A percentile compares a stretch with the other conserved stretches of the same genome.
These are phyloP conservation scores for Laothoe populi DNA, from an alignment of 2,888 invertebrate genomes.

Conservation along the genomic window DNA sequence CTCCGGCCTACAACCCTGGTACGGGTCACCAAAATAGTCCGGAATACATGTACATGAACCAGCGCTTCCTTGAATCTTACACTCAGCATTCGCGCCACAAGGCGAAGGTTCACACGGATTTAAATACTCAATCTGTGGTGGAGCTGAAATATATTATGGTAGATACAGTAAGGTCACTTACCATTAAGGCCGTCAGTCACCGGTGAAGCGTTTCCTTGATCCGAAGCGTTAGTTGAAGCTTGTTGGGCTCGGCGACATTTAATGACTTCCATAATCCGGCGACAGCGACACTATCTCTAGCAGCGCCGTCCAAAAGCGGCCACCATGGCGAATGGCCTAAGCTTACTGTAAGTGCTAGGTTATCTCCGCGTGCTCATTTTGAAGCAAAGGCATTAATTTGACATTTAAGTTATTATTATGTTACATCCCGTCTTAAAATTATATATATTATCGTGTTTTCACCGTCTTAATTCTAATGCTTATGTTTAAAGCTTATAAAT, in stretches of 20 bases:
- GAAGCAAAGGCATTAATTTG: slow-evolving; percentile 82
- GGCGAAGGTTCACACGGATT: slow-evolving; percentile 87
- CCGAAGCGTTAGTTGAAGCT: slow-evolving; percentile 85
- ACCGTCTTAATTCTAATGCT: slow-evolving; percentile 60
- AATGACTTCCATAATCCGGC: slow-evolving; percentile 74
- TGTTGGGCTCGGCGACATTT: slow-evolving; percentile 78
- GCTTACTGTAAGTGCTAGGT: slow-evolving; percentile 85
- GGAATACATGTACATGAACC: slow-evolving; percentile 89
- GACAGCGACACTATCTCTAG: slow-evolving; percentile 74
- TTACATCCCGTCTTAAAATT: slow-evolving; percentile 72
- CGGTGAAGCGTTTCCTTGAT: slow-evolving; percentile 80
- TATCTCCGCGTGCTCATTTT: slow-evolving; percentile 84
- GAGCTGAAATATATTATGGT: slow-evolving; percentile 67
- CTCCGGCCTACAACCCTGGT: slow-evolving; percentile 89
- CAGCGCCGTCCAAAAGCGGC: slow-evolving; percentile 79
- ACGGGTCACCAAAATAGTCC: slow-evolving; percentile 91
- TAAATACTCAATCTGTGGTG: slow-evolving; percentile 71
- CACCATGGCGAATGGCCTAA: slow-evolving; percentile 76
- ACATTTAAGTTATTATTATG: slow-evolving; percentile 69
- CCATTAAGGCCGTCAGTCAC: slow-evolving; percentile 66
- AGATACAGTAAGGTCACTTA: slow-evolving; percentile 57
- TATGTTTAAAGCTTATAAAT: slow-evolving; percentile 72
- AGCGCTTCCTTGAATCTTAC: slow-evolving; percentile 88
- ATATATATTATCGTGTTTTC: slow-evolving; percentile 60
- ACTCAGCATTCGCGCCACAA: slow-evolving; percentile 90